Evolutionary conservation across 2,797 vertebrate species (phyloP), one percentile per base, ranked within the genome.

Genomic region (Premnoplex brunnescens): DNA sequence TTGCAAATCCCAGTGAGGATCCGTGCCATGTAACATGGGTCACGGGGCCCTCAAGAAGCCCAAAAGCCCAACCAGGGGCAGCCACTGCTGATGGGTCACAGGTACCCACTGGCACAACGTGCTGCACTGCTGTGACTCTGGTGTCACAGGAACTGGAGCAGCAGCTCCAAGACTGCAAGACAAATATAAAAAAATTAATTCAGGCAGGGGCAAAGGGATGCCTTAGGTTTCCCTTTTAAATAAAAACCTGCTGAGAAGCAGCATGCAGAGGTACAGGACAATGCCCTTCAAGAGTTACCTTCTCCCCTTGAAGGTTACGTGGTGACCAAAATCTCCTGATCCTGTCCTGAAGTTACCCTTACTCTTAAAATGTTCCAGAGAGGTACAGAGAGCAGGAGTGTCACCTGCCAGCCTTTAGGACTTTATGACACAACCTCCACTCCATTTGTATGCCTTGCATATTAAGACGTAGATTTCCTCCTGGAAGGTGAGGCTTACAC

Each of bases 51-150:
- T 43, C 48, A 18, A 14, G 36, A 78, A 66, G 32, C 27, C 72
- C 18, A 44, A 7, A 78, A 66, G 32, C 27, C 72, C 18, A 44
- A 7, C 7, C 0, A 0, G 52, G n/a, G 39, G 10, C 41, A 81
- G 56, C 18, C n/a, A 36, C 22, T 49, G 36, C 46, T 56, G 51
- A 41, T 17, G 21, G 51, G 7, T 13, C 27, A 30, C 4, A 19
- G 34, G 7, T 21, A 80, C 16, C 18, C 19, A 23, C 21, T 16
- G 0, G 1, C 76, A 82, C 1, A 6, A 68, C 0, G 0, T 14
- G 60, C 34, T 56, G n/a, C 18, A 1, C 21, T 87, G 73, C 39
- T 41, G 34, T 59, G 59, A 46, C 49, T 39, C 67, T 46, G 41
- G 10, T 63, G 30, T 48, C 68, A 55, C 10, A 51, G 74, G 76